Base-by-base conservation (phyloP, 2,113 vertebrate species). In the Alosa alosa region DNA sequence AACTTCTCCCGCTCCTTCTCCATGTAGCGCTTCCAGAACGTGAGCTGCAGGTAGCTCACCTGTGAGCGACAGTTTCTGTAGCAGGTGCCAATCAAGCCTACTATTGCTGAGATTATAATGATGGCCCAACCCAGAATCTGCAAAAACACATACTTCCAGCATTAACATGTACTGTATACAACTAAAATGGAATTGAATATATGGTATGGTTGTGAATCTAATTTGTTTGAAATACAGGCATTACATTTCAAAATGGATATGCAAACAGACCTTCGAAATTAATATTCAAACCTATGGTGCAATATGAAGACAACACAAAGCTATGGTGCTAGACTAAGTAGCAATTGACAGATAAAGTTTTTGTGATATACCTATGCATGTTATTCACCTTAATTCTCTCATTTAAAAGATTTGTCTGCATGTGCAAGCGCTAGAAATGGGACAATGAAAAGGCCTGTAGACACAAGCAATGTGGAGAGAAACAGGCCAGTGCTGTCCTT, bases 31-130 rank as follows among this genome's bases (percentile, higher is more conserved):
- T 94, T 95, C 94, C 93, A 95, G 84, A 96, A 96, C 0, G 91
- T 94, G 47, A 93, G 92, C 91, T 96, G 95, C 86, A 96, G 89
- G 92, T 90, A 96, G 91, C 95, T 96, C 75, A 96, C 94, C 83
- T 93, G 83, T 82, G 95, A 96, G 81, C 92, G 91, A 75, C 95
- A 96, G 90, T 95, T 95, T 5, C 75, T 93, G 84, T 81, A 94
- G 88, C 95, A 96, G 49, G 93, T 93, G 0, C 93, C 92, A 6
- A 93, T 22, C 55, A 96, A 90, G 0, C 87, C 93, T 0, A 85
- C n/a, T 2, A 89, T 0, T 0, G 88, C 86, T 0, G 91, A 36
- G 1, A 87, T 75, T 18, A 95, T 94, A 84, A 96, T 91, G 47
- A 96, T 86, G 22, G 86, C 85, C 95, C 95, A 96, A 68, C 95